Evolutionary conservation across 2,888 invertebrate species (phyloP).

Genomic region (Drepanosiphum platanoidis): DNA sequence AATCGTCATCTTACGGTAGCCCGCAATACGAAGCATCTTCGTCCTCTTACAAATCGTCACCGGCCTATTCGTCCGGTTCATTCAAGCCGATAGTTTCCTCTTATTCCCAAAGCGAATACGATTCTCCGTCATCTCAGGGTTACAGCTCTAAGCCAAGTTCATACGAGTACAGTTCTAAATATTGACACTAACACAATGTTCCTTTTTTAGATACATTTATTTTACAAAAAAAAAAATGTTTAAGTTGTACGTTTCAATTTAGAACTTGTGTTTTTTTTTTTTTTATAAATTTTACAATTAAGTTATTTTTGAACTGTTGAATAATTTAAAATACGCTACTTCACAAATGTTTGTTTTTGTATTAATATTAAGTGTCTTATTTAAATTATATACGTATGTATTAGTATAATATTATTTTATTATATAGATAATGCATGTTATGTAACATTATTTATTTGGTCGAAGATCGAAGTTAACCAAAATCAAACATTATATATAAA

Average conservation of each 20-base stretch:
- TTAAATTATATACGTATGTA: conserved; percentile 39
- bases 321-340: conserved; percentile 1
- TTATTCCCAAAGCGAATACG: conserved; percentile 36
- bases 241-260: conserved; percentile 14
- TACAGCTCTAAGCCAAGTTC: conserved; percentile 40
- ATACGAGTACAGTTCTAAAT: conserved; percentile 58
- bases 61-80: conserved; percentile 42
- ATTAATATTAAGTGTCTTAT: conserved; percentile 36
- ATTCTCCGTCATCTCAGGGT: conserved; percentile 26
- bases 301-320: conserved; percentile 35
- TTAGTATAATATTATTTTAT: conserved; percentile 5
- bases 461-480: conserved; percentile 10
- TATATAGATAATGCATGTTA: background rate
- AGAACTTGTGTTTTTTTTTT: conserved; percentile 31
- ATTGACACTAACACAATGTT: conserved; percentile 49
- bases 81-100: conserved; percentile 46
- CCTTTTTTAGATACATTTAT: conserved; percentile 39
- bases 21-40: conserved; percentile 21
- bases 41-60: conserved; percentile 26
- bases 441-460: conserved; percentile 32
- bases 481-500: conserved; percentile 47
- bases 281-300: conserved; percentile 6
- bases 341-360: conserved; percentile 36
- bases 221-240: conserved; percentile 7
- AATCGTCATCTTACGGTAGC: background rate